Evolutionary conservation across 2,797 vertebrate genomes (phyloP).

Genomic region (Falco cherrug): DNA sequence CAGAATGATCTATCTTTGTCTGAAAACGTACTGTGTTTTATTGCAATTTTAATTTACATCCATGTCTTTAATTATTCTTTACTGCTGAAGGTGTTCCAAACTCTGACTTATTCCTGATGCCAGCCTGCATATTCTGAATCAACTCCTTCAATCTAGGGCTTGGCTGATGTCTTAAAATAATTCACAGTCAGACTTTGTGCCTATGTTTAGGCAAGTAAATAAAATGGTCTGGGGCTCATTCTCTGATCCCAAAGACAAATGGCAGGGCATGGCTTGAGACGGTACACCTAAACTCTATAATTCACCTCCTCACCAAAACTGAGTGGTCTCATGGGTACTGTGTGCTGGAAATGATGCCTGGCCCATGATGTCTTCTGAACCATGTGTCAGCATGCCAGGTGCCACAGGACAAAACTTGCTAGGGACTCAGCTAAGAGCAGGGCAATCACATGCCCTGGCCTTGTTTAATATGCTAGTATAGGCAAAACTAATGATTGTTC

Average conservation of each 20-base stretch:
- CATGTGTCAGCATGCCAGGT: neutral
- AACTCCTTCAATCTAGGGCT: neutral
- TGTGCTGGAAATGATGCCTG: neutral
- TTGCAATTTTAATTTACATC: neutral
- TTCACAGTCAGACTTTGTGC: neutral
- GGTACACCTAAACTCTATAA: neutral
- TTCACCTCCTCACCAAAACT: neutral
- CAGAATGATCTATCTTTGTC: conserved; percentile 14
- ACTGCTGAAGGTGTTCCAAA: neutral
- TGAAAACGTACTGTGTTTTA: neutral
- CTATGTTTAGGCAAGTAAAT: neutral
- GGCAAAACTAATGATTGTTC: conserved; percentile 8
- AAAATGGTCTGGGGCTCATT: neutral
- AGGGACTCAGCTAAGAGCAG: neutral
- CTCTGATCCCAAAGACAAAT: neutral
- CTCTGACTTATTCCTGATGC: neutral
- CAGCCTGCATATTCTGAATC: neutral
- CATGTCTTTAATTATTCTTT: conserved; percentile 13
- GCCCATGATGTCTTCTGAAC: neutral
- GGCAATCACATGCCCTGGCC: neutral
- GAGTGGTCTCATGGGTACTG: neutral
- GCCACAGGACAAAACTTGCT: neutral
- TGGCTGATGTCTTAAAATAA: neutral
- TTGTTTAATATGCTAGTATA: neutral
- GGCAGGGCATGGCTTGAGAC: neutral